Evolutionary conservation across 2,888 invertebrate genomes (phyloP).

Genomic region (Stegophylla sp.): DNA sequence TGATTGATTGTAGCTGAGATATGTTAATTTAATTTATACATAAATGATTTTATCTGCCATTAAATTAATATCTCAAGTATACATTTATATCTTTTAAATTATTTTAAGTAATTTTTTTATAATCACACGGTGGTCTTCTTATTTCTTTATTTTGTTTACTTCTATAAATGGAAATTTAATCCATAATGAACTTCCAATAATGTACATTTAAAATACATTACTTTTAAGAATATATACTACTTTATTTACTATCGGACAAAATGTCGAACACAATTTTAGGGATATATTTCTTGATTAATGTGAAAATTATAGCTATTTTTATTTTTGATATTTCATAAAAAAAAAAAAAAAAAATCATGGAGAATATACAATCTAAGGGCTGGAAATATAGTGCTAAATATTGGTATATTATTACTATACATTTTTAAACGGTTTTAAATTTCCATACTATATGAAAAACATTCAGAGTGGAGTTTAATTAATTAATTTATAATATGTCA

Average conservation of each 20-base stretch:
- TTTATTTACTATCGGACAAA: slow-evolving; percentile 26
- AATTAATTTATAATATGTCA: too few species aligned
- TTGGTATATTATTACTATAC: too few species aligned
- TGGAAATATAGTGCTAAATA: too few species aligned
- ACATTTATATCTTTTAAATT: slow-evolving; percentile 15
- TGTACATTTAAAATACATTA: slow-evolving; percentile 13
- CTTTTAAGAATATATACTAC: not conserved
- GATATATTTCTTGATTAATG: not conserved
- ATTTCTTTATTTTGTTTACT: slow-evolving; percentile 17
- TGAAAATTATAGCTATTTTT: not conserved
- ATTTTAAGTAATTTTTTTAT: slow-evolving; percentile 6
- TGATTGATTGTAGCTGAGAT: slow-evolving; percentile 55
- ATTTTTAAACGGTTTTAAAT: too few species aligned
- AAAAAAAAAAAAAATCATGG: not conserved
- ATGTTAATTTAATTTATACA: slow-evolving; percentile 9
- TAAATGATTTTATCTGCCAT: not conserved
- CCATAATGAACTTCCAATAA: not conserved
- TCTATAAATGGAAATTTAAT: not conserved
- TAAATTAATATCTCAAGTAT: slow-evolving; percentile 25
- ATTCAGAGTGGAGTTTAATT: too few species aligned
- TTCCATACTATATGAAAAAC: too few species aligned
- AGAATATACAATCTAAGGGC: too few species aligned
- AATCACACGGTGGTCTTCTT: slow-evolving; percentile 32
- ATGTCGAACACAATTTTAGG: not conserved
- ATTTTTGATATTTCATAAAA: not conserved